Conservation (phyloP, 2,888 invertebrate genomes). For the Eremobia ochroleuca region DNA sequence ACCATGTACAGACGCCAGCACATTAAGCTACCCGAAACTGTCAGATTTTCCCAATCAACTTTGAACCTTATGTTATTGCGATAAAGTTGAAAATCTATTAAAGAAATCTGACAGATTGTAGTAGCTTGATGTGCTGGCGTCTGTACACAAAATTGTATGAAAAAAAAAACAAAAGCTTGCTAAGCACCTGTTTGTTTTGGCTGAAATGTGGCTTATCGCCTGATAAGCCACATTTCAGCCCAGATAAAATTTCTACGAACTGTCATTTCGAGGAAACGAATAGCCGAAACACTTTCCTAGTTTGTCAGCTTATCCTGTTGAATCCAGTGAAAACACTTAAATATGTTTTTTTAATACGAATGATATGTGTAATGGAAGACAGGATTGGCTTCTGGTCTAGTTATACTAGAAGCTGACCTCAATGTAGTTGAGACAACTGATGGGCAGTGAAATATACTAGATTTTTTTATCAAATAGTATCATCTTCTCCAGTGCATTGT, state of each 20-base stretch:
- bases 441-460: background rate
- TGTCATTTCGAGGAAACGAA: background rate
- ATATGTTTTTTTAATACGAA: too few relatives aligned
- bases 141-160: too few relatives aligned
- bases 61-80: too few relatives aligned
- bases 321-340: background rate
- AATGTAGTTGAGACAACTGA: background rate
- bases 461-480: conserved; percentile 21
- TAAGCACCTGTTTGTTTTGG: too few relatives aligned
- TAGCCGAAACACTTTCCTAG: background rate
- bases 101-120: too few relatives aligned
- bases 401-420: background rate
- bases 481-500: conserved; percentile 20
- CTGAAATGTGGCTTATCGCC: too few relatives aligned
- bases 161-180: background rate
- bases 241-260: background rate
- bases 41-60: too few relatives aligned
- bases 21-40: too few relatives aligned
- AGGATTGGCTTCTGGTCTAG: background rate
- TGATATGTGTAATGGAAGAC: background rate
- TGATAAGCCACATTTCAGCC: background rate
- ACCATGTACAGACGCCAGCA: too few relatives aligned
- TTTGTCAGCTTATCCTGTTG: background rate
- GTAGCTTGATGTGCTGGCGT: too few relatives aligned
- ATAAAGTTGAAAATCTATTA: too few relatives aligned